Conservation (phyloP, 2,113 vertebrate genomes). For the Rhinogobius similis region DNA sequence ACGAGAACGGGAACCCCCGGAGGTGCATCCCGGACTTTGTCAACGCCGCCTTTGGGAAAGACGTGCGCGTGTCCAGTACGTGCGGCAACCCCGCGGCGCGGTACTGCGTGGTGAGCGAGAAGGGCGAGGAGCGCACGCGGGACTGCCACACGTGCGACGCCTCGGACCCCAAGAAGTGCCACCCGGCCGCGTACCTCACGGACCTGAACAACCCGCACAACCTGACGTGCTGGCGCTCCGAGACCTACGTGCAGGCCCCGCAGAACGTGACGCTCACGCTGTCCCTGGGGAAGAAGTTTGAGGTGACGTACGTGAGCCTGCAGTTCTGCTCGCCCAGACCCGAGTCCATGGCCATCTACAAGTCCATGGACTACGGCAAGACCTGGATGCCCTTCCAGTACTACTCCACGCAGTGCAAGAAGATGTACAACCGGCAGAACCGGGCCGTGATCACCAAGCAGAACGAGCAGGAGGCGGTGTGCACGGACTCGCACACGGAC, state of each 20-base stretch:
- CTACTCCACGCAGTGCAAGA: conserved; percentile 97
- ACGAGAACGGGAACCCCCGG: conserved; percentile 93
- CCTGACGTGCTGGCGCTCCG: conserved; percentile 98
- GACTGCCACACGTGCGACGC: conserved; percentile 95
- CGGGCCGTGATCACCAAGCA: conserved; percentile 94
- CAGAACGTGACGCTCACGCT: conserved; percentile 94
- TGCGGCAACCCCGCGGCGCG: conserved; percentile 88
- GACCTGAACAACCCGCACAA: conserved; percentile 99
- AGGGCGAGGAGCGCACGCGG: conserved; percentile 87
- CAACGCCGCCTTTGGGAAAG: conserved; percentile 96
- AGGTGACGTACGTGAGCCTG: conserved; percentile 97
- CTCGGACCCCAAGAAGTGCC: conserved; percentile 88
- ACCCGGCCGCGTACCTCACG: conserved; percentile 91
- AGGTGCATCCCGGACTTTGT: conserved; percentile 99
- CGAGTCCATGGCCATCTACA: conserved; percentile 98
- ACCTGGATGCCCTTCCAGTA: conserved; percentile 97
- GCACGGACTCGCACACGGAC: conserved; percentile 98
- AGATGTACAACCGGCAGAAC: conserved; percentile 92
- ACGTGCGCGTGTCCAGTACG: conserved; percentile 95
- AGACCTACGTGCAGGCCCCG: conserved; percentile 91
- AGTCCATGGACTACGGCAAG: conserved; percentile 98
- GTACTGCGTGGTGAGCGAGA: conserved; percentile 94
- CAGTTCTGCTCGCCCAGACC: conserved; percentile 98
- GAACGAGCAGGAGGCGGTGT: conserved; percentile 98
- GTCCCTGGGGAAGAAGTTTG: conserved; percentile 96